phyloP scores from a whole-genome alignment of 2,113 vertebrate species.

The Nyctereutes procyonoides region DNA sequence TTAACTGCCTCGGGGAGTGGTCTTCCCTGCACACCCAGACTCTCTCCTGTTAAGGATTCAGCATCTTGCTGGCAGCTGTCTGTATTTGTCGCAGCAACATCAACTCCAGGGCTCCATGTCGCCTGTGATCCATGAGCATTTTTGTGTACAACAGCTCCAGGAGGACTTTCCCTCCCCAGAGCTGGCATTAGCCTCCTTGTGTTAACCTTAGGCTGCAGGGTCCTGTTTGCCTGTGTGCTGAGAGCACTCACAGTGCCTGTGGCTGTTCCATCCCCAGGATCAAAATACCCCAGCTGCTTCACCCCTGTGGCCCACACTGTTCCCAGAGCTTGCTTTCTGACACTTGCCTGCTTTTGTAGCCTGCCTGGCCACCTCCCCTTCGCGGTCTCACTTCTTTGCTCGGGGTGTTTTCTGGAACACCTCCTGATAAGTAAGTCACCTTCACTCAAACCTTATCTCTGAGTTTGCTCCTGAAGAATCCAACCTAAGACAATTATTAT shows the following conservation, averaged over 20 bases:
- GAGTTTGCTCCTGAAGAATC: background rate
- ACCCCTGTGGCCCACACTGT: rapidly evolving
- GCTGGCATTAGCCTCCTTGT: background rate
- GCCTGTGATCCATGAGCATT: background rate
- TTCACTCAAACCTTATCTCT: background rate
- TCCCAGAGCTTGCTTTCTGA: background rate
- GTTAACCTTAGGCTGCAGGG: background rate
- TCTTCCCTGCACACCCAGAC: background rate
- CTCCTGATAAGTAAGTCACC: background rate
- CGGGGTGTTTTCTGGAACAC: background rate
- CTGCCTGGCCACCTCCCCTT: background rate
- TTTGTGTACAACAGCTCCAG: background rate
- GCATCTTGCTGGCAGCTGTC: background rate
- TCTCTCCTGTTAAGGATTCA: background rate
- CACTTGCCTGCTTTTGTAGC: background rate
- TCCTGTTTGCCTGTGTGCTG: background rate
- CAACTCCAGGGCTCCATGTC: background rate
- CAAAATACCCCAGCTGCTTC: background rate
- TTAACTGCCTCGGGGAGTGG: background rate
- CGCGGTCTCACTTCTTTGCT: background rate
- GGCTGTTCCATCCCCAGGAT: background rate
- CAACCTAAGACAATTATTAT: background rate
- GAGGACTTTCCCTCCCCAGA: background rate
- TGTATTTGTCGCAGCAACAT: too few species aligned
- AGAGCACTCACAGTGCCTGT: background rate